Conservation (phyloP, 2,113 vertebrate genomes). For the Grantiella picta region DNA sequence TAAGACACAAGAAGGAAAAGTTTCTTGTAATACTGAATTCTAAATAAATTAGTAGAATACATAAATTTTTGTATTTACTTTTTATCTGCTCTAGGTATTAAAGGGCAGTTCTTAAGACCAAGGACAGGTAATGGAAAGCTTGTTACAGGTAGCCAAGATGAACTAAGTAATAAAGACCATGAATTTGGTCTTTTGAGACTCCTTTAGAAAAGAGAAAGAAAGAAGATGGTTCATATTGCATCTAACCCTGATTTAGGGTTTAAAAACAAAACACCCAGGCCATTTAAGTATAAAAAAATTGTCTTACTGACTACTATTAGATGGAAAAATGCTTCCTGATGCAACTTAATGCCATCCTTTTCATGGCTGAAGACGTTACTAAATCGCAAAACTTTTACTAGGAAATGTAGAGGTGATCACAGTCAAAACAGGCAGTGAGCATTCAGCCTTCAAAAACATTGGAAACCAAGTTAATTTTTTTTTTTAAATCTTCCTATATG, state of each 20-base stretch:
- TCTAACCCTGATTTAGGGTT: background rate
- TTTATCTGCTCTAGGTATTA: background rate
- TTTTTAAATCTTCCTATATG: background rate
- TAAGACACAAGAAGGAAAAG: background rate
- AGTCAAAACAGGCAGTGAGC: background rate
- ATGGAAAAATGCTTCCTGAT: background rate
- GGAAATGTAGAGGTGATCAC: background rate
- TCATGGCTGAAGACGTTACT: background rate
- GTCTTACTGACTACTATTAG: background rate
- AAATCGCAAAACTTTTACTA: background rate
- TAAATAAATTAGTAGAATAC: background rate
- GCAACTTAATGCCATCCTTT: background rate
- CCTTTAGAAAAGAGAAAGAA: background rate
- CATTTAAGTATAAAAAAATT: background rate
- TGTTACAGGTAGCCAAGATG: background rate
- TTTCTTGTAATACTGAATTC: background rate
- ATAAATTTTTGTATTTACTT: background rate
- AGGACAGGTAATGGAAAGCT: background rate
- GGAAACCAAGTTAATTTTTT: background rate
- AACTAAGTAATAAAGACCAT: background rate
- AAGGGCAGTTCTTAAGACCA: background rate
- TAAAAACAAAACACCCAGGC: background rate
- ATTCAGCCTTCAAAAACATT: background rate
- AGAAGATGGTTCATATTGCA: background rate
- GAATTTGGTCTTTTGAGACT: background rate